Percentiles rank a stretch among this genome's conserved stretches.
phyloP scores from a whole-genome alignment of 2,888 invertebrate genomes.

The Oligia fasciuncula region DNA sequence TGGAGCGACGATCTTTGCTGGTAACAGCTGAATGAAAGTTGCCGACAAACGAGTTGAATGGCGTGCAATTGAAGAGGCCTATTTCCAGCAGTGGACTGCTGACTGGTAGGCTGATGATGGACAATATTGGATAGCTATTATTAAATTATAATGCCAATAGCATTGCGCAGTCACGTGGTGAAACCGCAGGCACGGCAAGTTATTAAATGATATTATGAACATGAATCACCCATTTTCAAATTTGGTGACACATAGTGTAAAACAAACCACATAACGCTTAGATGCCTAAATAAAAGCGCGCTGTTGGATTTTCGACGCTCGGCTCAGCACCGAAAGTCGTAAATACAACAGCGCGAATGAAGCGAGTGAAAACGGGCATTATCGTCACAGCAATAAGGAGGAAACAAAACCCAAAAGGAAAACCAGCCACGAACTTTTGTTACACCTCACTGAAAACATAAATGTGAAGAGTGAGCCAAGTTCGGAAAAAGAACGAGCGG shows the following conservation, averaged over 20 bases:
- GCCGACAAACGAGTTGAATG: not conserved
- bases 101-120: too few species aligned
- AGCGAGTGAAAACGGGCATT: not conserved
- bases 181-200: not conserved
- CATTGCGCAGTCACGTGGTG: not conserved
- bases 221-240: not conserved
- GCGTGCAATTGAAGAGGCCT: not conserved
- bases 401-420: slow-evolving; percentile 12
- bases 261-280: not conserved
- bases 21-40: too few species aligned
- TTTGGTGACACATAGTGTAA: not conserved
- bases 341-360: not conserved
- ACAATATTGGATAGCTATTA: not conserved
- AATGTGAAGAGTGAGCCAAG: slow-evolving; percentile 11
- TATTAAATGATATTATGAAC: not conserved
- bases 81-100: not conserved
- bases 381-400: not conserved
- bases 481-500: not conserved
- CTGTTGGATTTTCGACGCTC: not conserved
- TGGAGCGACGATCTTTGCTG: too few species aligned
- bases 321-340: not conserved
- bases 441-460: not conserved
- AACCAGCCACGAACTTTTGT: not conserved
- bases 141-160: not conserved
- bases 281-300: not conserved